phyloP scores from a whole-genome alignment of 2,888 invertebrate genomes.

The Cantharis rustica region DNA sequence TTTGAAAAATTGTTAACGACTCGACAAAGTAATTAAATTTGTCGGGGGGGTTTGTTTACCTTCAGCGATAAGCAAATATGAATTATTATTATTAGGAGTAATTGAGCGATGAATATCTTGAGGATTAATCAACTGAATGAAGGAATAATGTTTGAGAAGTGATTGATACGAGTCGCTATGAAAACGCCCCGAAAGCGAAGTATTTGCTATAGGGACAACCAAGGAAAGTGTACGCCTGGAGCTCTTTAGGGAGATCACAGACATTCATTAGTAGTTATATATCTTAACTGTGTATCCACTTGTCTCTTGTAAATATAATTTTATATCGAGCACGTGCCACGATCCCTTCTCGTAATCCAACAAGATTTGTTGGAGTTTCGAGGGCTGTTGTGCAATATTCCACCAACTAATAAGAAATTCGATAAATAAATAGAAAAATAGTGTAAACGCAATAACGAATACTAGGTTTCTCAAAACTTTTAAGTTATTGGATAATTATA shows the following conservation, averaged over 20 bases:
- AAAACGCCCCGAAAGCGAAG: slow-evolving; percentile 11
- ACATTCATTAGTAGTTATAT: slow-evolving; percentile 34
- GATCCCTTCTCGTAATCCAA: slow-evolving; percentile 1
- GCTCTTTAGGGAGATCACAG: slow-evolving; percentile 32
- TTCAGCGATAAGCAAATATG: slow-evolving; percentile 2
- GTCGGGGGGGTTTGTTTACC: not conserved
- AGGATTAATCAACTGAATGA: slow-evolving; percentile 20
- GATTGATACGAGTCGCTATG: slow-evolving; percentile 34
- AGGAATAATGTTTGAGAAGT: slow-evolving; percentile 33
- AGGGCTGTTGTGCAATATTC: not conserved
- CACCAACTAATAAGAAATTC: not conserved
- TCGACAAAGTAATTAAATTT: not conserved
- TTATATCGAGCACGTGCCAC: slow-evolving; percentile 18
- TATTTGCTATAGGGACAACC: slow-evolving; percentile 30
- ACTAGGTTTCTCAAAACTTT: not conserved
- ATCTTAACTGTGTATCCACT: slow-evolving; percentile 35
- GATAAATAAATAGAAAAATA: not conserved
- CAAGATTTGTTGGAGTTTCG: slow-evolving; percentile 11
- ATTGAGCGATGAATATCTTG: slow-evolving; percentile 24
- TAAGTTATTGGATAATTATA: not conserved
- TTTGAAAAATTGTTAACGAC: not conserved
- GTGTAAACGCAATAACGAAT: not conserved
- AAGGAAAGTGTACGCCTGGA: slow-evolving; percentile 26
- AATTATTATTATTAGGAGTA: slow-evolving; percentile 14
- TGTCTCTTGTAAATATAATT: slow-evolving; percentile 33